phyloP scores from a whole-genome alignment of 2,888 invertebrate genomes.

The Lasius platythorax region DNA sequence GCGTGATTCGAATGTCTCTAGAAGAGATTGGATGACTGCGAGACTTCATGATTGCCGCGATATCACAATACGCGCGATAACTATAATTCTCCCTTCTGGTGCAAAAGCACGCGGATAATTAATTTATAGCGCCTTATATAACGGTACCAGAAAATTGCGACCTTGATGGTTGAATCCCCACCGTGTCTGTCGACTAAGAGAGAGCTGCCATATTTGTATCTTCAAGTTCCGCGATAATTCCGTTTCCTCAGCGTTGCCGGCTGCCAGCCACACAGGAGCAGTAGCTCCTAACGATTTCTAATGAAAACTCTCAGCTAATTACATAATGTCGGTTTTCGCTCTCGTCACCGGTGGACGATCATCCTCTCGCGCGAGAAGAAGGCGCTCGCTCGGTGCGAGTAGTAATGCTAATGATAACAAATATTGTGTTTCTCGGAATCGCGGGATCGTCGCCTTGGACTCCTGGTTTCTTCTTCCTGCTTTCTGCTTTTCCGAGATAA shows the following conservation, averaged over 20 bases:
- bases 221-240: slow-evolving; percentile 65
- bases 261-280: slow-evolving; percentile 44
- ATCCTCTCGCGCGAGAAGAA: slow-evolving; percentile 11
- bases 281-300: slow-evolving; percentile 68
- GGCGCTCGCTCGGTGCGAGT: slow-evolving; percentile 56
- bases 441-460: slow-evolving; percentile 55
- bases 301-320: slow-evolving; percentile 68
- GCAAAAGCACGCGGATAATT: slow-evolving; percentile 61
- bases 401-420: slow-evolving; percentile 74
- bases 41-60: neutral
- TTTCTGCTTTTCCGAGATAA: slow-evolving; percentile 1
- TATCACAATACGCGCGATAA: slow-evolving; percentile 38
- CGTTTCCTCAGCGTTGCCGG: slow-evolving; percentile 56
- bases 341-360: slow-evolving; percentile 47
- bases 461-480: slow-evolving; percentile 39
- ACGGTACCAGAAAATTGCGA: slow-evolving; percentile 70
- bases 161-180: slow-evolving; percentile 59
- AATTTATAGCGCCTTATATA: slow-evolving; percentile 63
- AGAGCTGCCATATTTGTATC: slow-evolving; percentile 38
- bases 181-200: slow-evolving; percentile 22
- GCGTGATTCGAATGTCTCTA: neutral
- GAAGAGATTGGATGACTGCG: neutral
- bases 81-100: slow-evolving; percentile 16
- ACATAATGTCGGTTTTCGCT: slow-evolving; percentile 66
- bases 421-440: slow-evolving; percentile 70